Evolutionary conservation across 53 echinoderm and acorn worm species (phyloP).

Genomic region (Arbacia lixula): DNA sequence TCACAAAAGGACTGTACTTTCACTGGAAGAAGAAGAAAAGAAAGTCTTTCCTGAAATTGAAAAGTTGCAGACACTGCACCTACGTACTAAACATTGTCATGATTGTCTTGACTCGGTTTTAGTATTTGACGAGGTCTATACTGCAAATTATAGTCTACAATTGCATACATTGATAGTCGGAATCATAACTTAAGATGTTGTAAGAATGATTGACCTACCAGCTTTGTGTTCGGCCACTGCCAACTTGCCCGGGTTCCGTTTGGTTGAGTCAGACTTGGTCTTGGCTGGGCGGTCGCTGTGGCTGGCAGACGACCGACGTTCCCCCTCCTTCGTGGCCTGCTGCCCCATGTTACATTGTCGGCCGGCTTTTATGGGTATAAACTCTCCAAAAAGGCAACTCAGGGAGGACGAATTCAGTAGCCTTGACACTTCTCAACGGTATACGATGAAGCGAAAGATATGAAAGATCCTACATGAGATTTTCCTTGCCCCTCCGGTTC

Average conservation of each 20-base stretch:
- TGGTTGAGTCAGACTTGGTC: slow-evolving; percentile 53
- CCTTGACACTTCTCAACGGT: not conserved
- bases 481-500: slow-evolving; percentile 4
- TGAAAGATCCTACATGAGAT: not conserved
- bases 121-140: no score
- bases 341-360: slow-evolving; percentile 51
- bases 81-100: no score
- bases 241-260: slow-evolving; percentile 40
- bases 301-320: slow-evolving; percentile 53
- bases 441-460: not conserved
- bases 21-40: no score
- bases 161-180: no score
- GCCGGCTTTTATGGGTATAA: slow-evolving; percentile 6
- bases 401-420: not conserved
- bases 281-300: slow-evolving; percentile 49
- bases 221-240: slow-evolving; percentile 37
- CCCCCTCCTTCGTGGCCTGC: slow-evolving; percentile 40
- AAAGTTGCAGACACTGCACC: no score
- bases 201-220: slow-evolving; percentile 22
- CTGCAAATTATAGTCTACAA: not conserved
- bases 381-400: slow-evolving; percentile 4
- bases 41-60: no score
- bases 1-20: no score
- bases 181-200: not conserved
- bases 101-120: no score